Percentiles rank a stretch among this genome's conserved stretches.
Evolutionary conservation across 2,888 invertebrate genomes (phyloP).

Genomic region (Galeruca laticollis): DNA sequence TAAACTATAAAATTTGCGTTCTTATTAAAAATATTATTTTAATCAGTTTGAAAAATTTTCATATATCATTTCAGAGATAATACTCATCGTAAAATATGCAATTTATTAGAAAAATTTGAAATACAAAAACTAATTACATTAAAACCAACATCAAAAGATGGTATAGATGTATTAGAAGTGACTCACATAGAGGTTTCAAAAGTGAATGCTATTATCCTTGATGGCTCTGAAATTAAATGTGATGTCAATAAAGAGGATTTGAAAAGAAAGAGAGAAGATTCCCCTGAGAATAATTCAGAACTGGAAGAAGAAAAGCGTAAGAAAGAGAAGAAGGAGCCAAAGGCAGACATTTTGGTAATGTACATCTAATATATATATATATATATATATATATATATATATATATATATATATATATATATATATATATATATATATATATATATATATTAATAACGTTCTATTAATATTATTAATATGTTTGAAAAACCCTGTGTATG

Average conservation of each 20-base stretch:
- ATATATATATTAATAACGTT: too few species aligned
- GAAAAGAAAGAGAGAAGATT: constrained; percentile 68
- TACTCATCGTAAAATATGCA: constrained; percentile 72
- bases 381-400: too few species aligned
- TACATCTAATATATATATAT: constrained; percentile 2
- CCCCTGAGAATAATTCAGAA: constrained; percentile 58
- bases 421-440: too few species aligned
- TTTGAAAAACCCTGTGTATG: too few species aligned
- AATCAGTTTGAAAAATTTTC: too few species aligned
- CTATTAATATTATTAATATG: too few species aligned
- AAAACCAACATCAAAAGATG: constrained; percentile 68
- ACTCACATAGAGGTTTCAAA: constrained; percentile 72
- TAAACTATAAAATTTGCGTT: neutral
- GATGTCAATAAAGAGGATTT: constrained; percentile 60
- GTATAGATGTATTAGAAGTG: constrained; percentile 68
- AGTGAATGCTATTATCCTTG: constrained; percentile 69
- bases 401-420: too few species aligned
- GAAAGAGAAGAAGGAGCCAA: constrained; percentile 69
- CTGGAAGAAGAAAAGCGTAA: constrained; percentile 72
- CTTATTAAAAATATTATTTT: neutral
- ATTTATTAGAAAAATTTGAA: constrained; percentile 82
- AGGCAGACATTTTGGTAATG: constrained; percentile 78
- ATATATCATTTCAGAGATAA: constrained; percentile 29
- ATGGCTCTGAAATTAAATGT: constrained; percentile 56
- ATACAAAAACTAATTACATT: constrained; percentile 78